phyloP scores from a whole-genome alignment of 2,888 invertebrate species.

The Ditula angustiorana region DNA sequence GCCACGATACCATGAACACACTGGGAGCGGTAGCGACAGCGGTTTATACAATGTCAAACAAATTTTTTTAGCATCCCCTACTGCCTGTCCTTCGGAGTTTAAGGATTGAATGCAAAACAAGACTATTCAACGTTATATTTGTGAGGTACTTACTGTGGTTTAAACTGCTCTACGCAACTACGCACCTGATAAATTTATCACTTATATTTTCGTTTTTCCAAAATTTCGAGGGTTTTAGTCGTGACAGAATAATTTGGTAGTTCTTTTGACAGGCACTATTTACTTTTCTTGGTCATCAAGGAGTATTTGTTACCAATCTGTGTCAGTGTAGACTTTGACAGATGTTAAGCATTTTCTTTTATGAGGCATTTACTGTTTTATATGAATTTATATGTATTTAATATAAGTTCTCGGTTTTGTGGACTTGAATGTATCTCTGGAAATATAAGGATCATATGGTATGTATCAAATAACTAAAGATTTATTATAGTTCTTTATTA shows the following conservation, averaged over 20 bases:
- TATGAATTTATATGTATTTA: not conserved
- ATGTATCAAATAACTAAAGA: not conserved
- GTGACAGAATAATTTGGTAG: conserved; percentile 10
- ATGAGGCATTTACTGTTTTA: not conserved
- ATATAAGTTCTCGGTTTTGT: not conserved
- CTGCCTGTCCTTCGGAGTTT: too few relatives aligned
- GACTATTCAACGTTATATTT: not conserved
- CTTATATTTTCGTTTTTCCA: conserved; percentile 15
- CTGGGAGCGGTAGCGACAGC: too few relatives aligned
- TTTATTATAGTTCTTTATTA: not conserved
- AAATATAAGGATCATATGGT: not conserved
- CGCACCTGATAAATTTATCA: conserved; percentile 9
- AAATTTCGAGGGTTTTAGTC: conserved; percentile 2
- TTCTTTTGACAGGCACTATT: not conserved
- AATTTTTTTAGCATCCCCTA: too few relatives aligned
- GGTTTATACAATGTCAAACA: too few relatives aligned
- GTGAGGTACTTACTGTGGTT: not conserved
- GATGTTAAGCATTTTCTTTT: not conserved
- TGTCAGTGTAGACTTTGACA: not conserved
- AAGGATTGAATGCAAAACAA: not conserved
- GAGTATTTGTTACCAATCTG: not conserved
- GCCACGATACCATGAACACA: too few relatives aligned
- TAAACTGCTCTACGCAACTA: conserved; percentile 18
- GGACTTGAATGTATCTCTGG: not conserved
- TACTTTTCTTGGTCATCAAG: not conserved